Conservation (phyloP, 2,888 invertebrate genomes). For the Drosophila helvetica region DNA sequence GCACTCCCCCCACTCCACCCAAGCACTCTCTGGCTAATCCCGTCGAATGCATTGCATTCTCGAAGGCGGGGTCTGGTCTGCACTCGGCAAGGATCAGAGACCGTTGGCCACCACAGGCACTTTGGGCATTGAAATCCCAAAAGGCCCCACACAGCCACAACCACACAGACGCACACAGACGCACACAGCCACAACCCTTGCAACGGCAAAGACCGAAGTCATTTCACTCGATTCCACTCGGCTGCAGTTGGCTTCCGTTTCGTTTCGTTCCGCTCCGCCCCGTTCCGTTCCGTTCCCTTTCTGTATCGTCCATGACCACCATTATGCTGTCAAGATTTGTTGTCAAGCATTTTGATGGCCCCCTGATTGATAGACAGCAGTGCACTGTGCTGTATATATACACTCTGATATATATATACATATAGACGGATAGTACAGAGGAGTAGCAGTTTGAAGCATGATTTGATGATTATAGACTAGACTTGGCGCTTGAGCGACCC, state of each 20-base stretch:
- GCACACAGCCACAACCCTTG: background rate
- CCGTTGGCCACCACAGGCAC: background rate
- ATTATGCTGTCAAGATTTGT: slow-evolving; percentile 70
- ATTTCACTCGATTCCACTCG: slow-evolving; percentile 31
- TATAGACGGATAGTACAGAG: background rate
- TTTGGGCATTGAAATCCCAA: background rate
- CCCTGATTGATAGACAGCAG: slow-evolving; percentile 57
- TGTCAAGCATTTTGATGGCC: slow-evolving; percentile 67
- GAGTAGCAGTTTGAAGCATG: slow-evolving; percentile 54
- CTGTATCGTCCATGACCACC: slow-evolving; percentile 25
- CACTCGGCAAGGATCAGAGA: background rate
- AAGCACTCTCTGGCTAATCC: background rate
- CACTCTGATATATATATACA: slow-evolving; percentile 2
- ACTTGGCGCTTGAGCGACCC: slow-evolving; percentile 71
- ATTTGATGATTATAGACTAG: slow-evolving; percentile 79
- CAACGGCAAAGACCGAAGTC: background rate
- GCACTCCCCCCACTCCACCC: too few relatives aligned
- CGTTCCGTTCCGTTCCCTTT: slow-evolving; percentile 3
- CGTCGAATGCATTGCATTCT: background rate
- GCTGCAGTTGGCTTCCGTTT: slow-evolving; percentile 23
- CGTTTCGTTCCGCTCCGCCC: background rate
- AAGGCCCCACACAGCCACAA: background rate
- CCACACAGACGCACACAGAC: background rate
- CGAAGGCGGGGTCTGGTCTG: background rate
- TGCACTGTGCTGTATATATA: background rate